Base-by-base conservation (phyloP, 2,797 vertebrate species). In the Catostomus latipinnis region DNA sequence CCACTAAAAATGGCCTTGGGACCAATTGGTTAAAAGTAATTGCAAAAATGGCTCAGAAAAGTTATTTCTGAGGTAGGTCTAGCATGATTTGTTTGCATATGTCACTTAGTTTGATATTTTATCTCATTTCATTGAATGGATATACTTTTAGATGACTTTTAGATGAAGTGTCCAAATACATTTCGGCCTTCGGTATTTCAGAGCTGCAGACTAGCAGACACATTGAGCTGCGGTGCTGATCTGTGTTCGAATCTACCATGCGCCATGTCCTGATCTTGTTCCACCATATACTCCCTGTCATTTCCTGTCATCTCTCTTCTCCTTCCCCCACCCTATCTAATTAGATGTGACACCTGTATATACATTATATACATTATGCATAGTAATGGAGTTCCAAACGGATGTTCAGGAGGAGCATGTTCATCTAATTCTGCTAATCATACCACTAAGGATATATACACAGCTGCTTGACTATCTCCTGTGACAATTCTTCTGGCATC, bases 321-420 rank as follows among this genome's bases (percentile, higher is more conserved):
- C 6, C 34, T 34, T 34, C 34, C 34, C 34, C 2, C 34, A 34
- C 34, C 34, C 34, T 58, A 43, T 13, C 34, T 34, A 58, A 34
- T 14, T 63, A 13, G 34, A 34, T 34, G 34, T 45, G 46, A 58
- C 43, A 18, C 8, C 13, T 58, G 1, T 14, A 14, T 58, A 60
- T 18, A 18, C 7, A 61, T 56, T 14, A n/a, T 52, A 16, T 49
- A 18, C 52, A 34, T 34, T 8, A 34, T 18, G 60, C 53, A 45
- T 66, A 13, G 13, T 58, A 69, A 69, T 5, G 12, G 8, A 72
- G 34, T 48, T 79, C 18, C 14, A 57, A 72, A 50, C 2, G 60
- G 60, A 72, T 79, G 58, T 72, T 65, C 61, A 72, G 77, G 57
- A 65, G 69, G 43, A 79, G 77, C 60, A 57, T 65, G 50, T 65